Base-by-base conservation (phyloP, 2,888 invertebrate genomes). In the Phlogophora meticulosa region DNA sequence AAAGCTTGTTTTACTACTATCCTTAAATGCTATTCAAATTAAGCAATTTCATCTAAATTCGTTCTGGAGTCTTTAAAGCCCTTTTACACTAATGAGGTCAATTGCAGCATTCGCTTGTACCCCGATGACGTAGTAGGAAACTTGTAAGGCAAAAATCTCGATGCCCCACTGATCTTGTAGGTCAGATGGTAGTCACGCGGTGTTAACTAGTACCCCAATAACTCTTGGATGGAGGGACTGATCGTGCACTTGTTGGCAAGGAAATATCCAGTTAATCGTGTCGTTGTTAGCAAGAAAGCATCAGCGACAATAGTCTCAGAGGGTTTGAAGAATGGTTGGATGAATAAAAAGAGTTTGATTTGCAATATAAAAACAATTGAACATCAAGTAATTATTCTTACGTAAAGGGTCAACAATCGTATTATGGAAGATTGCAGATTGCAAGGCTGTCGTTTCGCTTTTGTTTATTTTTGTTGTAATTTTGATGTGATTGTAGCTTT, bases 111-210 rank as follows among this genome's bases (percentile, higher is more conserved):
- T 40, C 4, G 5, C 20, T 40, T 34, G 40, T 45, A 42, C 17
- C 17, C 7, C 36, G 15, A 45, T 77, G 56, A 52, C 51, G 45
- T 34, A 34, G 46, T 72, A 36, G 28, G 28, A 10, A 58, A 48
- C 34, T 11, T 4, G 15, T 64, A 55, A n/a, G 38, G 64, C 53
- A 58, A 78, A 72, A 51, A 59, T 59, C 58, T 15, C 38, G 45
- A 45, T 73, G 78, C 13, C 58, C 66, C 43, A 78, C 43, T 64
- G 76, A 78, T 38, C 46, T 22, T 4, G 24, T 59, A 78, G 66
- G 74, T 65, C 55, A 78, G 24, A 38, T 55, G 53, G 49, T 40
- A 73, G 65, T 78, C 78, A 72, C 78, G 74, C 42, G 11, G 55
- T 52, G 15, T 32, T 36, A 46, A 63, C 63, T 46, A 40, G 51